phyloP scores from a whole-genome alignment of 2,113 vertebrate species.

The Scophthalmus maximus region DNA sequence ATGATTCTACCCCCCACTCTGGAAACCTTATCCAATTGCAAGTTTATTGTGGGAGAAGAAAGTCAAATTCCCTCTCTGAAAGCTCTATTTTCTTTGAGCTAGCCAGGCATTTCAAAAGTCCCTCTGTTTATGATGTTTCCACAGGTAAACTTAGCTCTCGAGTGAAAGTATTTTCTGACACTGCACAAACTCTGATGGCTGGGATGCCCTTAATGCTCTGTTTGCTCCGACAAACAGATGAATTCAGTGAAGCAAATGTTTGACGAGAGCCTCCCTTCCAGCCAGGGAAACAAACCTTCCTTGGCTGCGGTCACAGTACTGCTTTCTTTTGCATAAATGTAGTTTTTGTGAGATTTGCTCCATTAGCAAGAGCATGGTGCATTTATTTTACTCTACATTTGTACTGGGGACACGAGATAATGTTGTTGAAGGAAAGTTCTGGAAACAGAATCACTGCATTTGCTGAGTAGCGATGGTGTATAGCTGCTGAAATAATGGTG shows the following conservation, averaged over 20 bases:
- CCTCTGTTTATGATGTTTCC: conserved; percentile 51
- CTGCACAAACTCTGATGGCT: conserved; percentile 34
- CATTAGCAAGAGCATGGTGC: conserved; percentile 11
- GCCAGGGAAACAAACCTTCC: conserved; percentile 45
- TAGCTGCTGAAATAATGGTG: too few relatives aligned
- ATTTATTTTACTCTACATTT: conserved; percentile 12
- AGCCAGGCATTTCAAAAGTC: conserved; percentile 21
- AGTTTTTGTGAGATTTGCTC: conserved; percentile 8
- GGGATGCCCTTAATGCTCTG: conserved; percentile 21
- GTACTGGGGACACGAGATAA: not conserved
- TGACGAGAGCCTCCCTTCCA: conserved; percentile 38
- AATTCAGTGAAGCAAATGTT: conserved; percentile 62
- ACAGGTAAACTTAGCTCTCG: conserved; percentile 51
- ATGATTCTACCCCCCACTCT: conserved; percentile 48
- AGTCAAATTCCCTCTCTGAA: conserved; percentile 42
- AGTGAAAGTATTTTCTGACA: conserved; percentile 58
- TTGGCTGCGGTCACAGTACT: conserved; percentile 11
- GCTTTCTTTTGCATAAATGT: conserved; percentile 17
- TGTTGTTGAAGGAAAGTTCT: not conserved
- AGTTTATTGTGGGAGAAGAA: conserved; percentile 50
- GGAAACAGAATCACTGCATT: not conserved
- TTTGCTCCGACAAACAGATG: conserved; percentile 52
- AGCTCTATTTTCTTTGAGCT: conserved; percentile 45
- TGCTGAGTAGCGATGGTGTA: not conserved
- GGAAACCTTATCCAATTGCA: conserved; percentile 45